Evolutionary conservation across 2,113 vertebrate species (phyloP), one percentile per base, ranked within the genome.

Genomic region (Tenebrosternarchus preto): DNA sequence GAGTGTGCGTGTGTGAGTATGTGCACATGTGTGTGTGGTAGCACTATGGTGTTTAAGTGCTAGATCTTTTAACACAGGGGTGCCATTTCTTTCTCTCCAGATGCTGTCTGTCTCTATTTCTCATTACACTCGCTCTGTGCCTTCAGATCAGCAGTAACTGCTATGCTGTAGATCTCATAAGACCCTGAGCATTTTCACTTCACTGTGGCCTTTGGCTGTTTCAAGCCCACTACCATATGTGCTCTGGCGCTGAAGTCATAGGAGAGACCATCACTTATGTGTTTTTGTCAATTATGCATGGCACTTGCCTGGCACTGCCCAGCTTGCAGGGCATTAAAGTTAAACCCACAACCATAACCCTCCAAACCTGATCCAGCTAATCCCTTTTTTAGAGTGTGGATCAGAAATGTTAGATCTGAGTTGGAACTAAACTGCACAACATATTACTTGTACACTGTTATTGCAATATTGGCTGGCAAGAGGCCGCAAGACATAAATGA

Each of bases 11-110:
- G n/a, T n/a, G n/a, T n/a, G n/a, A n/a, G 50, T 46, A 53, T 29
- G 39, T 63, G 11, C 27, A 36, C 33, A 61, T 59, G 16, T 56
- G 73, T 73, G 60, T 72, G 24, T 74, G 68, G 31, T 73, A 81
- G 76, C 83, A 75, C 77, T 64, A 24, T 39, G 25, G 76, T 77
- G 80, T 59, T 56, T 78, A 63, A 71, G 70, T 81, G 80, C 46
- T 78, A 74, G 59, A 84, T 75, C 61, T 76, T 78, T 56, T 85
- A 73, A 66, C 80, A 80, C 59, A 53, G 77, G 80, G 59, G 76
- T 85, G 83, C 20, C 29, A 78, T 63, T 24, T 19, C 63, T 70
- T 50, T 74, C 55, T 29, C 66, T 74, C 75, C 59, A 36, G 20
- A 6, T 39, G 25, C 68, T 76, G 66, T 68, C 61, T 80, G 5